These are phyloP conservation scores for Alces alces DNA, from an alignment of 2,113 vertebrate genomes.

Conservation along the genomic window DNA sequence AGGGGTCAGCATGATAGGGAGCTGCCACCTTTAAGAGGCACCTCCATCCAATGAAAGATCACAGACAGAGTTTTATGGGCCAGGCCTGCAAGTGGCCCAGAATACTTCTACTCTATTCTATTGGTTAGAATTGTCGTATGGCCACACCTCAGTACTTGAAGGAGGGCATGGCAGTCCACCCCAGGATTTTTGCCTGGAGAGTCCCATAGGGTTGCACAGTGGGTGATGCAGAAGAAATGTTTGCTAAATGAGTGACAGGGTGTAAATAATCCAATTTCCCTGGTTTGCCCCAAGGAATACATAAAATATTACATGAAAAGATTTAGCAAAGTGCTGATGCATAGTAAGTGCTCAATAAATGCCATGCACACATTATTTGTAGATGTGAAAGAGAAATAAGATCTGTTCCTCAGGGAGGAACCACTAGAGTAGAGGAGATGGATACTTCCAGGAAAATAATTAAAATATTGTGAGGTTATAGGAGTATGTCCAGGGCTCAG, in stretches of 20 bases:
- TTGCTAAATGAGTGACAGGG: neutral
- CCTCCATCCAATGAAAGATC: neutral
- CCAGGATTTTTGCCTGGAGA: neutral
- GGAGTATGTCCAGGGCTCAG: neutral
- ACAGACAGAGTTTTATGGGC: neutral
- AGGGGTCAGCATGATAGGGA: neutral
- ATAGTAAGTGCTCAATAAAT: neutral
- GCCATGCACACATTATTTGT: neutral
- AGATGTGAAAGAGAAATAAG: conserved; percentile 10
- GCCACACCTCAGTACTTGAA: neutral
- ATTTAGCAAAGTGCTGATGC: neutral
- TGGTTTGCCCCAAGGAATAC: neutral
- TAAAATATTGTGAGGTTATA: neutral
- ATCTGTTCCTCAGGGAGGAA: neutral
- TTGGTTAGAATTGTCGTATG: neutral
- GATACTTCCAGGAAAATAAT: neutral
- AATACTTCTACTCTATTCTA: neutral
- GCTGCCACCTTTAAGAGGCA: neutral
- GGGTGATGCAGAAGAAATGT: neutral
- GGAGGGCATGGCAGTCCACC: neutral
- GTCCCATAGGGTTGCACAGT: neutral
- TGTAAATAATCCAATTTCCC: neutral
- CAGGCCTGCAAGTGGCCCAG: neutral
- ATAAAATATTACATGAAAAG: neutral
- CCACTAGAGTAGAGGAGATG: neutral